phyloP scores from a whole-genome alignment of 2,888 invertebrate species.

The Hoplodrina blanda region DNA sequence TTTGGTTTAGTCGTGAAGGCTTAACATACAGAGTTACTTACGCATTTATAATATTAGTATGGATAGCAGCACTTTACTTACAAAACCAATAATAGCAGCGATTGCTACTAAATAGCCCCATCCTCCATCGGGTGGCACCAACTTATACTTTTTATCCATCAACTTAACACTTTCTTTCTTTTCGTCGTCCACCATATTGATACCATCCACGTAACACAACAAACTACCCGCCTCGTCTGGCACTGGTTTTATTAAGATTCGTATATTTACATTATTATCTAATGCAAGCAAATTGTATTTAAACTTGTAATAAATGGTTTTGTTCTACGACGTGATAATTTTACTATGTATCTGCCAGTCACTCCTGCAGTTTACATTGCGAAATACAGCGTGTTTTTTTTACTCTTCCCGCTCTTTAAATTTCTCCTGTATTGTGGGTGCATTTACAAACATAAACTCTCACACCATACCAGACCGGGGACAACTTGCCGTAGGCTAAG shows the following conservation, averaged over 20 bases:
- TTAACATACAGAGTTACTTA: too few species aligned
- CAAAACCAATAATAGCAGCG: conserved; percentile 90
- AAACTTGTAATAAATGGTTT: conserved; percentile 24
- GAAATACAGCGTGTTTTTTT: not conserved
- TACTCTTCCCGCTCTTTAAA: too few species aligned
- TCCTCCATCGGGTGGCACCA: conserved; percentile 92
- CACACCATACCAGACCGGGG: too few species aligned
- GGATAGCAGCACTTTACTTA: conserved; percentile 80
- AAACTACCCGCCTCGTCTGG: conserved; percentile 3
- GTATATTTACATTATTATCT: conserved; percentile 50
- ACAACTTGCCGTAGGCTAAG: too few species aligned
- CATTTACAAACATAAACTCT: too few species aligned
- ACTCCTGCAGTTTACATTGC: conserved; percentile 12
- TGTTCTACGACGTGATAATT: conserved; percentile 27
- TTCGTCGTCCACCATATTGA: conserved; percentile 60
- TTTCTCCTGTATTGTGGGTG: too few species aligned
- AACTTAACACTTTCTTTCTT: conserved; percentile 47
- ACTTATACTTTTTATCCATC: conserved; percentile 67
- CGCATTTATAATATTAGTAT: too few species aligned
- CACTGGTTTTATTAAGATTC: conserved; percentile 42
- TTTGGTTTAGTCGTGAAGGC: too few species aligned
- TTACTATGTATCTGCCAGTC: conserved; percentile 32
- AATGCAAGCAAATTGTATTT: conserved; percentile 30
- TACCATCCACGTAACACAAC: conserved; percentile 10
- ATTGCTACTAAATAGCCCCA: conserved; percentile 92